A percentile compares a stretch with the other conserved stretches of the same genome.
Evolutionary conservation across 2,797 vertebrate species (phyloP).

Genomic region (Cirrhinus molitorella): DNA sequence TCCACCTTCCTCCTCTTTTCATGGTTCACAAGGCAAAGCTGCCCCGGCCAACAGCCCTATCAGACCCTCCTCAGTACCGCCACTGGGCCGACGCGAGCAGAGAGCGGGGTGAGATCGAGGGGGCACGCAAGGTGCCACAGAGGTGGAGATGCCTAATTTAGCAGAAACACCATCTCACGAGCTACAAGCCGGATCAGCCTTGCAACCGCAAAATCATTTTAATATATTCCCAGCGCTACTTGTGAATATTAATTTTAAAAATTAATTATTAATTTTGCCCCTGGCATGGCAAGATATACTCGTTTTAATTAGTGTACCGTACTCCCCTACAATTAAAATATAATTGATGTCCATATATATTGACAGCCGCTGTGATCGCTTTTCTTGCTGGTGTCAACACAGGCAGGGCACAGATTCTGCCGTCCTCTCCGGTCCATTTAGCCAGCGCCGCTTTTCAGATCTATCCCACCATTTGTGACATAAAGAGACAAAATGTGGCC

Average conservation of each 20-base stretch:
- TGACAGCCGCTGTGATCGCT: slow-evolving; percentile 91
- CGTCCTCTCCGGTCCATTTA: slow-evolving; percentile 28
- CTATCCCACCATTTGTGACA: slow-evolving; percentile 3
- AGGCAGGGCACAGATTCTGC: slow-evolving; percentile 67
- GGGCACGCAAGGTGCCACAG: slow-evolving; percentile 57
- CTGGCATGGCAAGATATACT: slow-evolving; percentile 99
- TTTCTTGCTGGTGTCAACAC: slow-evolving; percentile 95
- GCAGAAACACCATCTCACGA: slow-evolving; percentile 76
- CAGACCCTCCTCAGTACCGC: slow-evolving; percentile 52
- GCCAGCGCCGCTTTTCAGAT: background rate
- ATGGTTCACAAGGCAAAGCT: slow-evolving; percentile 60
- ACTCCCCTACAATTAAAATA: slow-evolving; percentile 99
- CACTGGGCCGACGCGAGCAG: slow-evolving; percentile 57
- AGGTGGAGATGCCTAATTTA: slow-evolving; percentile 76
- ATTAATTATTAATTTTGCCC: slow-evolving; percentile 99
- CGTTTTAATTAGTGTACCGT: slow-evolving; percentile 99
- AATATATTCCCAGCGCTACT: slow-evolving; percentile 99
- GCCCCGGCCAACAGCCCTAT: slow-evolving; percentile 55
- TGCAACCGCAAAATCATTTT: slow-evolving; percentile 94
- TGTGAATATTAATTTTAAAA: slow-evolving; percentile 99
- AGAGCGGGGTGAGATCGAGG: slow-evolving; percentile 50
- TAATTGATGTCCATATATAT: slow-evolving; percentile 98
- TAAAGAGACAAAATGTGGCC: slow-evolving; percentile 15
- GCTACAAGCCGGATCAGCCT: slow-evolving; percentile 86
- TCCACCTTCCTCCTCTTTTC: slow-evolving; percentile 53